Evolutionary conservation across 2,888 invertebrate genomes (phyloP), one percentile per base, ranked within the genome.

Genomic region (Scelioninae gen. 2): DNA sequence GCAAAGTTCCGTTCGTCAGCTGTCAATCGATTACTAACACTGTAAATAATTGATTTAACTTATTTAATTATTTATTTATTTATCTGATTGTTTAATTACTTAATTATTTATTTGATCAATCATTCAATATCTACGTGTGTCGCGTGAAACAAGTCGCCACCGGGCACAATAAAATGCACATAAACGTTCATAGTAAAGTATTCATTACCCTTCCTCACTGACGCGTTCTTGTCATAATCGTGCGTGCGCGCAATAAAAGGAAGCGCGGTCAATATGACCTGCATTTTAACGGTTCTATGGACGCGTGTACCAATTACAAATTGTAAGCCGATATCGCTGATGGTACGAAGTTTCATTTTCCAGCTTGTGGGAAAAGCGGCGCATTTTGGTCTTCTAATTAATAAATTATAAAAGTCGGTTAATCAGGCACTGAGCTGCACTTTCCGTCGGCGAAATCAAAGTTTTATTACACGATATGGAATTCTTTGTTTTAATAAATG

Each of bases 241-340:
- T 39, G 64, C 67, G 61, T 63, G 67, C 31, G 19, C 41, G 55
- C 48, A 61, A 67, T 67, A 67, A 61, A 63, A 60, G 63, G 53
- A 64, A 73, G 57, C 22, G 45, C 52, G 48, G 46, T 50, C 60
- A 64, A 53, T 60, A 65, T 68, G 68, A 68, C 58, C 68, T 18
- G 58, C 16, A 58, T 67, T 73, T 73, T 69, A 68, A 73, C 68
- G 68, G 73, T 68, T 73, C 46, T 68, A 58, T 19, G 39, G 18
- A 37, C 43, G 39, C 37, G 53, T 46, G 50, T 63, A 68, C 64
- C 58, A 73, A 73, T 73, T 73, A 69, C 28, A 33, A 58, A 69
- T 55, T 48, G 46, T 55, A 39, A 55, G 11, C 31, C 41, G 13
- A 39, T 31, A 50, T 64, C n/a, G 7, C 18, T 22, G 41, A 37